Base-by-base conservation (phyloP, 2,113 vertebrate species). In the Crypturellus undulatus region DNA sequence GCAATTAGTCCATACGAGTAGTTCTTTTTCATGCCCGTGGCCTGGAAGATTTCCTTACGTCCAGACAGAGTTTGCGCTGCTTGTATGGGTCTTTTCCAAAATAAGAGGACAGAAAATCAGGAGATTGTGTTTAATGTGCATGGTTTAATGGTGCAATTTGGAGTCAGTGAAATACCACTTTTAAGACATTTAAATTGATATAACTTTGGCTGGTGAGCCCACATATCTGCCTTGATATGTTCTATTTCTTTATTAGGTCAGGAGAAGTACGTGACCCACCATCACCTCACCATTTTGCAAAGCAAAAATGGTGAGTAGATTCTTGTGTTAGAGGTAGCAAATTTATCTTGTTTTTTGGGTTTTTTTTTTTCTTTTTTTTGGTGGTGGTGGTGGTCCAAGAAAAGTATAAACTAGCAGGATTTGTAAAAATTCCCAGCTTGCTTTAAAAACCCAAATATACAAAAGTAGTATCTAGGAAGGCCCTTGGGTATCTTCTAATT, bases 401-500 rank as follows among this genome's bases (percentile, higher is more conserved):
- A 58, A 34, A 9, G 24, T 38, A 6, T 32, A 64, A 12, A 9
- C 17, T 11, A 34, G 32, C 25, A 28, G 4, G 38, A n/a, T 82
- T 92, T 65, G 11, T 69, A 52, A 84, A 65, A 40, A 30, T 6
- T 77, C 49, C 36, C n/a, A n/a, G 18, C 36, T 92, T 67, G 24
- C 54, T 87, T 91, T 91, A 12, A 36, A 94, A 89, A 79, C 79
- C 79, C 34, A 80, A 25, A 59, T 80, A 77, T 70, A 75, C 75
- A 85, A 91, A 78, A 14, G 13, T 30, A 78, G 43, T 54, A 77
- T 19, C 34, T 91, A 42, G 64, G 32, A 80, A 73, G 4, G 28
- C 30, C 47, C 62, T 93, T 95, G 91, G 68, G 85, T 34, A 36
- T 77, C 47, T 91, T 91, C 92, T 87, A 93, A 14, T 5, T 70